Evolutionary conservation across 2,113 vertebrate species (phyloP), one percentile per base, ranked within the genome.

Genomic region (Dinomys branickii): DNA sequence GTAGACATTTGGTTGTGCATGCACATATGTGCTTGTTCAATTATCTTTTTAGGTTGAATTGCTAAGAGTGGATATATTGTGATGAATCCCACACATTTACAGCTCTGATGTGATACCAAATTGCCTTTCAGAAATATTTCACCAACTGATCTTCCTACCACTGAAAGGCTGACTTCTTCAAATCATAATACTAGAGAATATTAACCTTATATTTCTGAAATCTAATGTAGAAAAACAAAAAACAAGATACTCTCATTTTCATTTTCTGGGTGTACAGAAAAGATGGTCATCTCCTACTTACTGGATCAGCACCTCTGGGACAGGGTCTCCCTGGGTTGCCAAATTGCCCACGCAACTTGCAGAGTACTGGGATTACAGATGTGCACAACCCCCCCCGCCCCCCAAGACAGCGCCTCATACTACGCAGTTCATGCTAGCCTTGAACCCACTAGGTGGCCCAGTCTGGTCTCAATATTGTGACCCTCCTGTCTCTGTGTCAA

Each of bases 381-480:
- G 13, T 11, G 1, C 17, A 54, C 33, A 17, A 19, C 28, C 20
- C 19, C 16, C 7, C 28, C 4, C 17, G 0, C 19, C 6, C 28
- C 75, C 28, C 44, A 50, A 78, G 28, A 30, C 75, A 30, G 44
- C 28, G 44, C 44, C 14, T 50, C 17, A 8, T 2, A 17, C 75
- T 30, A 1, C 8, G 44, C 33, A 14, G 12, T 16, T 75, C 73
- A 28, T 11, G 9, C 5, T 6, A 33, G 75, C 14, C 28, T 19
- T 33, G 44, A 30, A 47, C 44, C 50, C 75, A 16, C 26, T 14
- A 75, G 71, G 71, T 20, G 67, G n/a, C n/a, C 20, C 71, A 44
- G 38, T 38, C 22, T 75, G 41, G 22, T 44, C 24, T 13, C 24
- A 13, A 24, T 22, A 41, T 26, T 44, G 71, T 26, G 41, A 44